These are phyloP conservation scores for Drosophila orosa DNA, from an alignment of 1,140 invertebrate genomes.

Conservation along the genomic window DNA sequence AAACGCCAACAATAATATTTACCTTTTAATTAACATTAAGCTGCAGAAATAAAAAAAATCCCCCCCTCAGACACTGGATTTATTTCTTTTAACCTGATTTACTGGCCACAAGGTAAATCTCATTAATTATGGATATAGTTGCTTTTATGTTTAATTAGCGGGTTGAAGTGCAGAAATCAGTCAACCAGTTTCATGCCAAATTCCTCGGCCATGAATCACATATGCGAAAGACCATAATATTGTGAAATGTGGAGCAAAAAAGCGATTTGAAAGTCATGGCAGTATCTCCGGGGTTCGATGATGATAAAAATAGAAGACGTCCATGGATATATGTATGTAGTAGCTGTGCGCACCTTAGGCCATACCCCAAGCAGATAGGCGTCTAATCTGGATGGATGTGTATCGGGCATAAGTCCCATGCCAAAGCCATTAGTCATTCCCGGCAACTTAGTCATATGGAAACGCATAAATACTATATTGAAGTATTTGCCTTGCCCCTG, in stretches of 20 bases:
- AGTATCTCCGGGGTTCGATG: slow-evolving; percentile 13
- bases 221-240: not conserved
- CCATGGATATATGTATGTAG: slow-evolving; percentile 6
- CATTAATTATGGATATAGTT: not conserved
- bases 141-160: slow-evolving; percentile 19
- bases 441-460: slow-evolving; percentile 40
- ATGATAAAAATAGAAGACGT: slow-evolving; percentile 26
- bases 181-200: slow-evolving; percentile 27
- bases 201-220: slow-evolving; percentile 32
- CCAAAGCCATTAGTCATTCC: slow-evolving; percentile 43
- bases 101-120: not conserved
- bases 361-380: slow-evolving; percentile 11
- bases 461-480: slow-evolving; percentile 20
- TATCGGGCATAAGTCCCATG: slow-evolving; percentile 15
- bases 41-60: not conserved
- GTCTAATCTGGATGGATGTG: slow-evolving; percentile 31
- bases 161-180: slow-evolving; percentile 15
- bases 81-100: slow-evolving; percentile 11
- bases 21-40: slow-evolving; percentile 4
- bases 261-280: slow-evolving; percentile 27
- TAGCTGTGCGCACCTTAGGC: not conserved
- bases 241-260: slow-evolving; percentile 22
- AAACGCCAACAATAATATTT: slow-evolving; percentile 1
- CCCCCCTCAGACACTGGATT: not conserved
- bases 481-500: slow-evolving; percentile 23